Evolutionary conservation across 2,113 vertebrate genomes (phyloP).

Genomic region (Hypanus sabinus): DNA sequence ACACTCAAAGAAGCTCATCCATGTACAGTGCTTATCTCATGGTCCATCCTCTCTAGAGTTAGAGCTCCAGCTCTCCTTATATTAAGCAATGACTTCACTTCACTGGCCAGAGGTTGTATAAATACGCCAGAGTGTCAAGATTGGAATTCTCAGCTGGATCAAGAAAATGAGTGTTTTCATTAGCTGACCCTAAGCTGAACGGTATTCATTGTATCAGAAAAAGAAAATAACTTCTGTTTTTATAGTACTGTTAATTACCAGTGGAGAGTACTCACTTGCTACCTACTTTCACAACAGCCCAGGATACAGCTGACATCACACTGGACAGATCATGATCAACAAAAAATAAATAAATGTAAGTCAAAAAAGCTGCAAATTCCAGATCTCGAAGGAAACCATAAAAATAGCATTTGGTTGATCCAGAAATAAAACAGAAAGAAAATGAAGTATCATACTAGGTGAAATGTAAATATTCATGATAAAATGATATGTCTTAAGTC

Average conservation of each 20-base stretch:
- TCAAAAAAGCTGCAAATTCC: background rate
- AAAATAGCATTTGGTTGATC: background rate
- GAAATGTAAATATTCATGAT: background rate
- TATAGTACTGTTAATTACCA: background rate
- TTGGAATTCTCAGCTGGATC: background rate
- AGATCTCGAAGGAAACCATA: background rate
- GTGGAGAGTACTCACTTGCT: background rate
- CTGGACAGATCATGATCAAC: background rate
- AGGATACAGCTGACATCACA: background rate
- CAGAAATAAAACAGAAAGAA: background rate
- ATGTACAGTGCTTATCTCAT: background rate
- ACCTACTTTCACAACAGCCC: background rate
- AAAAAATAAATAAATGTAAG: background rate
- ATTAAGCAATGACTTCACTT: background rate
- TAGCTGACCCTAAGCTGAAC: background rate
- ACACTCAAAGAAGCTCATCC: background rate
- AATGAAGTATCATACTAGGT: background rate
- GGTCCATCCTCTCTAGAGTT: background rate
- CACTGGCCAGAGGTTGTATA: background rate
- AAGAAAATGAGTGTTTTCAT: background rate
- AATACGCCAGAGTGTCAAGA: background rate
- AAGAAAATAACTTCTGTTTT: background rate
- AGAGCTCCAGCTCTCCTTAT: background rate
- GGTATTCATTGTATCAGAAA: background rate
- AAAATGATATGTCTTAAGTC: background rate